Percentiles rank a stretch among this genome's conserved stretches.
phyloP scores from a whole-genome alignment of 1,140 invertebrate genomes.

The Conopomorpha cramerella region DNA sequence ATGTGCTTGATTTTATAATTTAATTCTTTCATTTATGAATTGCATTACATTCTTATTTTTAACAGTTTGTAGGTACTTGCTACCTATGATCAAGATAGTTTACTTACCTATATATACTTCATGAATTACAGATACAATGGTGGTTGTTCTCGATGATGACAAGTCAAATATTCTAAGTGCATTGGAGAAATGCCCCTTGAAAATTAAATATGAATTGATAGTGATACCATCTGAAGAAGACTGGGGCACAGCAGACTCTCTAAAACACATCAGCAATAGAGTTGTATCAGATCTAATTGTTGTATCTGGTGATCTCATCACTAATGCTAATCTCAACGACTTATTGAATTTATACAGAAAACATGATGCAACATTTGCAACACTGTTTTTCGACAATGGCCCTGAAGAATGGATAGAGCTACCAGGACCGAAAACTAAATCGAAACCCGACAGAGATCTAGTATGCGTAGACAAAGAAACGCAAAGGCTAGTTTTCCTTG shows the following conservation, averaged over 20 bases:
- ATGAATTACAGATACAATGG: constrained; percentile 71
- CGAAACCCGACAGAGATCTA: constrained; percentile 82
- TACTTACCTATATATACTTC: neutral
- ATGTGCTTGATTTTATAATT: neutral
- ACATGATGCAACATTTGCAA: constrained; percentile 79
- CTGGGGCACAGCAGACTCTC: constrained; percentile 86
- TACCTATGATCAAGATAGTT: neutral
- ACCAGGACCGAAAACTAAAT: constrained; percentile 84
- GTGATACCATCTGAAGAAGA: constrained; percentile 77
- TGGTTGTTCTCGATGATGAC: constrained; percentile 77
- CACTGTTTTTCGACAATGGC: constrained; percentile 71
- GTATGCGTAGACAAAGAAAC: constrained; percentile 82
- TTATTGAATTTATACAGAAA: constrained; percentile 79
- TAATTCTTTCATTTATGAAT: no score
- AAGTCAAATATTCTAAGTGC: constrained; percentile 72
- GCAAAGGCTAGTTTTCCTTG: constrained; percentile 77
- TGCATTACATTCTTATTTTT: no score
- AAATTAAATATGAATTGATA: constrained; percentile 79
- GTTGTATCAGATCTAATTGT: constrained; percentile 83
- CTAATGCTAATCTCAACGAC: constrained; percentile 74
- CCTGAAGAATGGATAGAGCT: constrained; percentile 62
- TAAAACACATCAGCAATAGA: constrained; percentile 76
- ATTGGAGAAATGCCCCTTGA: constrained; percentile 74
- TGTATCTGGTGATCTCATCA: constrained; percentile 86
- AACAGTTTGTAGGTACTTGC: no score